phyloP scores from a whole-genome alignment of 2,797 vertebrate genomes.

The Artibeus jamaicensis region DNA sequence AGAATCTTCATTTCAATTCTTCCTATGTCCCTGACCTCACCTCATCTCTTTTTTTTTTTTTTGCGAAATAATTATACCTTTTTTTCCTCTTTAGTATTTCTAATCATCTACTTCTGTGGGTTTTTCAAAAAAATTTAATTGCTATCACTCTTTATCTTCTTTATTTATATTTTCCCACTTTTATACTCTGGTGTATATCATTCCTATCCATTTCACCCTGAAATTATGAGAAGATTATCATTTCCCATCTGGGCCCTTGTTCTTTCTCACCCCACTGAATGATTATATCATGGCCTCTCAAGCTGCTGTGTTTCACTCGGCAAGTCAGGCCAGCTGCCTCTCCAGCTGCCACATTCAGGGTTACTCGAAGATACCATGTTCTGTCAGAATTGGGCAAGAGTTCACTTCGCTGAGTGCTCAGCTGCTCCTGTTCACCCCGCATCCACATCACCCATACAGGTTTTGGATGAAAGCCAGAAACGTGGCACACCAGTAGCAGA shows the following conservation, averaged over 20 bases:
- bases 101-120: not conserved
- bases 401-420: not conserved
- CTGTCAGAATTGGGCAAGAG: conserved; percentile 15
- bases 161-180: not conserved
- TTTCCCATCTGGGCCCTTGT: not conserved
- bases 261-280: conserved; percentile 45
- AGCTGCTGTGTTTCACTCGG: conserved; percentile 55
- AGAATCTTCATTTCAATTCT: not conserved
- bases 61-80: not conserved
- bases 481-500: conserved; percentile 34
- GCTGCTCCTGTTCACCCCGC: not conserved
- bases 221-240: not conserved
- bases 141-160: not conserved
- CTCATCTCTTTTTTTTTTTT: not conserved
- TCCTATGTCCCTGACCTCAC: not conserved
- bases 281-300: conserved; percentile 27
- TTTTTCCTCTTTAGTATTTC: not conserved
- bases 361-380: conserved; percentile 36
- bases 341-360: not conserved
- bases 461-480: conserved; percentile 56
- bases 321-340: not conserved
- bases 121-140: not conserved
- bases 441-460: not conserved
- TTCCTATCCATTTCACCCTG: not conserved
- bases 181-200: not conserved